Conservation (phyloP, 2,113 vertebrate genomes). For the Austrofundulus limnaeus region DNA sequence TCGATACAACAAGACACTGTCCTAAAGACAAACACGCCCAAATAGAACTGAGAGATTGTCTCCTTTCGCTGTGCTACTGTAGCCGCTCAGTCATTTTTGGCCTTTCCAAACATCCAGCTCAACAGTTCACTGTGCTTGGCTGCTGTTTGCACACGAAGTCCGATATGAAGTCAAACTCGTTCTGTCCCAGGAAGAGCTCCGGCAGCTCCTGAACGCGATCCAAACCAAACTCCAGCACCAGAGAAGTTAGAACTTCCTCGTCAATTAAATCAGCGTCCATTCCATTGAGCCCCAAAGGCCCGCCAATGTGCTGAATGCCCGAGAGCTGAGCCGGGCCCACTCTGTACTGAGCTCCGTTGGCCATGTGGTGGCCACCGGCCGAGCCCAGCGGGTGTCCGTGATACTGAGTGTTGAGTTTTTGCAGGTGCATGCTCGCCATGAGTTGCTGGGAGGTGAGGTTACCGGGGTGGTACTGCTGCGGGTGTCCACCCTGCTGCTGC, state of each 20-base stretch:
- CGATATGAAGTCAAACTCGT: slow-evolving; percentile 94
- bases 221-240: slow-evolving; percentile 92
- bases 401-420: slow-evolving; percentile 90
- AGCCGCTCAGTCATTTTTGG: slow-evolving; percentile 55
- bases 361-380: slow-evolving; percentile 76
- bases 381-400: slow-evolving; percentile 81
- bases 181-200: slow-evolving; percentile 95
- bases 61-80: slow-evolving; percentile 67
- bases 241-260: slow-evolving; percentile 92
- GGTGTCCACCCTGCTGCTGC: slow-evolving; percentile 70
- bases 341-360: slow-evolving; percentile 77
- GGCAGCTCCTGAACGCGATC: slow-evolving; percentile 95
- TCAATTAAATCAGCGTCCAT: slow-evolving; percentile 95
- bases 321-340: slow-evolving; percentile 78
- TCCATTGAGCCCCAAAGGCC: slow-evolving; percentile 79
- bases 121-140: slow-evolving; percentile 92
- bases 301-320: slow-evolving; percentile 82
- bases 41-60: slow-evolving; percentile 65
- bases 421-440: slow-evolving; percentile 90
- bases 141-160: slow-evolving; percentile 96
- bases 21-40: slow-evolving; percentile 63
- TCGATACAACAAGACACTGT: slow-evolving; percentile 44
- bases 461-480: slow-evolving; percentile 82
- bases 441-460: slow-evolving; percentile 86
- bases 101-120: slow-evolving; percentile 63